These are phyloP conservation scores for Chaetura pelagica DNA, from an alignment of 2,113 vertebrate species.

Conservation along the genomic window DNA sequence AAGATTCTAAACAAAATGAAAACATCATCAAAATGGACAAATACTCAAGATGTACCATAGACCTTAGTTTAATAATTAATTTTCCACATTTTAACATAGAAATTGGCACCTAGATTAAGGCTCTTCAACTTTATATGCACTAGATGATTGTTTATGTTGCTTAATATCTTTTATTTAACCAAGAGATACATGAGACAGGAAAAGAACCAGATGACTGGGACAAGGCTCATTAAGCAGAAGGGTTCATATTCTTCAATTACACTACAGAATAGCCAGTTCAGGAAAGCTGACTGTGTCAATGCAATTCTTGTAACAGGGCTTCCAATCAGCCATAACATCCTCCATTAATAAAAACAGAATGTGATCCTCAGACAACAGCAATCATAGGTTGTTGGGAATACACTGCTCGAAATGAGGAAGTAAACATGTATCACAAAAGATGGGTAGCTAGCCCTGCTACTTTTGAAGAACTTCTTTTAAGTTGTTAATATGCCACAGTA, in stretches of 20 bases:
- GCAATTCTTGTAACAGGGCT: not conserved
- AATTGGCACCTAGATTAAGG: not conserved
- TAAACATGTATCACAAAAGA: not conserved
- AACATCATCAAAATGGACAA: slow-evolving; percentile 48
- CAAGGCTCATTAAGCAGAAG: slow-evolving; percentile 9
- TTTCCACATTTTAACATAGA: not conserved
- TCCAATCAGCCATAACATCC: not conserved
- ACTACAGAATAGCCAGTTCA: not conserved
- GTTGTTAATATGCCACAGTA: not conserved
- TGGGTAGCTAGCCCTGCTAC: not conserved
- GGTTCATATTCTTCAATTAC: not conserved
- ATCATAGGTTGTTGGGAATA: not conserved
- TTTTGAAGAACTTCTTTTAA: not conserved
- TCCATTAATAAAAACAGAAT: slow-evolving; percentile 8
- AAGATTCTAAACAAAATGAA: slow-evolving; percentile 76
- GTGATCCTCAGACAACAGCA: not conserved
- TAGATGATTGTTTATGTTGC: not conserved
- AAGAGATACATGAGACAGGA: not conserved
- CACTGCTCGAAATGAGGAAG: not conserved
- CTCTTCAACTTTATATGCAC: not conserved
- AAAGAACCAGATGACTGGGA: slow-evolving; percentile 2
- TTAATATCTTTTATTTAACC: not conserved
- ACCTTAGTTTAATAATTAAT: not conserved
- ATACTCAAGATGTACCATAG: not conserved
- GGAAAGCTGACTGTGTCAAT: not conserved